These are phyloP conservation scores for Diadegma fenestrale DNA, from an alignment of 2,888 invertebrate species.

Conservation along the genomic window DNA sequence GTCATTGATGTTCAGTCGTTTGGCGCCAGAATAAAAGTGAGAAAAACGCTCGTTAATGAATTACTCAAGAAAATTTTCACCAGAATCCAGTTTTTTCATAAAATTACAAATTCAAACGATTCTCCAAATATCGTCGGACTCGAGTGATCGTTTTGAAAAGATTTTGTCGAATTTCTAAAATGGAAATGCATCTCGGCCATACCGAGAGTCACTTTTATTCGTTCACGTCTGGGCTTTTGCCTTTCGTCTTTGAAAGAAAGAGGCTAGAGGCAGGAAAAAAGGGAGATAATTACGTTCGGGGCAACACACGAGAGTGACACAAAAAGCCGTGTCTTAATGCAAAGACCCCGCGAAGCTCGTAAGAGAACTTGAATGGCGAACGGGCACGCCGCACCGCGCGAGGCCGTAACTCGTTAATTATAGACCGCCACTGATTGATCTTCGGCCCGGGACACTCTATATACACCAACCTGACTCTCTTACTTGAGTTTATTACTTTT, in stretches of 20 bases:
- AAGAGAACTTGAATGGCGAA: constrained; percentile 58
- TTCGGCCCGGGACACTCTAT: constrained; percentile 74
- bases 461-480: constrained; percentile 46
- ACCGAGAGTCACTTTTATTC: constrained; percentile 4
- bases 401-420: constrained; percentile 84
- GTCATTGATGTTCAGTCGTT: background rate
- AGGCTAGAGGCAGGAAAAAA: constrained; percentile 11
- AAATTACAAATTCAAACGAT: background rate
- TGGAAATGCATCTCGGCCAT: background rate
- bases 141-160: background rate
- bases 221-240: constrained; percentile 45
- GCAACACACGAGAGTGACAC: constrained; percentile 78
- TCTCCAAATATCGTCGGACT: background rate
- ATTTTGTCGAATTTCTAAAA: background rate
- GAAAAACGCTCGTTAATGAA: background rate
- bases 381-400: constrained; percentile 61
- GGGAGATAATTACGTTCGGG: constrained; percentile 66
- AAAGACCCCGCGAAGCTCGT: constrained; percentile 73
- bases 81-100: background rate
- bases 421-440: constrained; percentile 84
- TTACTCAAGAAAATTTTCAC: background rate
- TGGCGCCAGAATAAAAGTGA: background rate
- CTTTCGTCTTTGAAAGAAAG: constrained; percentile 44
- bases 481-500: constrained; percentile 39
- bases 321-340: constrained; percentile 84